Conservation (phyloP, 2,113 vertebrate genomes). For the Seriola dumerili region DNA sequence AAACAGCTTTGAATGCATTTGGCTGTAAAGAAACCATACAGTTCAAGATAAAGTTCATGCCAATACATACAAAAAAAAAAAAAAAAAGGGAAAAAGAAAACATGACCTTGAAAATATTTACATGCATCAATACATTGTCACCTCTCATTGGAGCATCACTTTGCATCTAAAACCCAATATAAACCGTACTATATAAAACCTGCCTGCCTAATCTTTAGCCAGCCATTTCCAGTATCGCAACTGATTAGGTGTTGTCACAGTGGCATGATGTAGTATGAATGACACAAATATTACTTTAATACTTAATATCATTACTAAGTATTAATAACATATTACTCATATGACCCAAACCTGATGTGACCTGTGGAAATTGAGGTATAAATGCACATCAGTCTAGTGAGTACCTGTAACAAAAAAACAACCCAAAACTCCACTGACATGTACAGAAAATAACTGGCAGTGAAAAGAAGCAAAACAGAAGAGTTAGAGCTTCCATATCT, state of each 20-base stretch:
- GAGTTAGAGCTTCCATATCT: background rate
- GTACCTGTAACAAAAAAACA: constrained; percentile 44
- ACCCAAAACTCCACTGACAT: background rate
- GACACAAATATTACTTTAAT: constrained; percentile 62
- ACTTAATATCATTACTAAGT: constrained; percentile 52
- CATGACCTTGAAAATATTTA: constrained; percentile 62
- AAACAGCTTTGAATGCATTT: constrained; percentile 71
- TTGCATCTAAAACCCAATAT: constrained; percentile 62
- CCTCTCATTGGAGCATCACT: constrained; percentile 49
- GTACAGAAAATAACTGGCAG: constrained; percentile 22
- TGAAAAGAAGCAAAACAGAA: constrained; percentile 14
- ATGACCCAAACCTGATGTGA: constrained; percentile 61
- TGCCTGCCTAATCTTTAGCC: constrained; percentile 24
- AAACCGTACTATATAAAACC: constrained; percentile 42
- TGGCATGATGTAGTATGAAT: constrained; percentile 50
- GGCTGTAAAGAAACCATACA: constrained; percentile 71
- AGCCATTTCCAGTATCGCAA: constrained; percentile 67
- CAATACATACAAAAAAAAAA: constrained; percentile 48
- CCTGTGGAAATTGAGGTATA: constrained; percentile 76
- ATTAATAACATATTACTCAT: constrained; percentile 2
- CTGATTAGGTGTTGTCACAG: constrained; percentile 63
- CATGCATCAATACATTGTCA: constrained; percentile 60
- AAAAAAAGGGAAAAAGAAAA: constrained; percentile 2
- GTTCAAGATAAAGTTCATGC: constrained; percentile 65
- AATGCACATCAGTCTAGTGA: constrained; percentile 55